Conservation (phyloP, 2,888 invertebrate genomes). For the Eupsilia transversa region DNA sequence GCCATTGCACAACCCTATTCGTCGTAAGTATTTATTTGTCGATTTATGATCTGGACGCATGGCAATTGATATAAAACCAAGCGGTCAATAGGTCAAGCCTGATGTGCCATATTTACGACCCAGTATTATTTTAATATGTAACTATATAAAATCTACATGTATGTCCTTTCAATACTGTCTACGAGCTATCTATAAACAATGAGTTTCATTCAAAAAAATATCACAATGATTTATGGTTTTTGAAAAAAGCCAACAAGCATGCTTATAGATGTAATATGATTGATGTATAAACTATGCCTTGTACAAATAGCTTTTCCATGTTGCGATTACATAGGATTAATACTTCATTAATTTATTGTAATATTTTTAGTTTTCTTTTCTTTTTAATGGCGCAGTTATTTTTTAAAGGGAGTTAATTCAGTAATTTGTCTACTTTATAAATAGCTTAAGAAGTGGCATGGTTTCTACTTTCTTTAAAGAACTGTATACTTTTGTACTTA, state of each 20-base stretch:
- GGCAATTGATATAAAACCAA: no score
- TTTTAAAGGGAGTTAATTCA: conserved; percentile 8
- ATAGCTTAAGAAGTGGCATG: not conserved
- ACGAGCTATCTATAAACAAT: conserved; percentile 4
- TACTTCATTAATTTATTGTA: conserved; percentile 67
- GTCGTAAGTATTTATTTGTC: no score
- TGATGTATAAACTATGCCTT: conserved; percentile 67
- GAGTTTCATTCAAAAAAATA: conserved; percentile 24
- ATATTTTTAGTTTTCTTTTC: conserved; percentile 48
- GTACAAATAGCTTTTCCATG: conserved; percentile 69
- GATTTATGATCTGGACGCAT: no score
- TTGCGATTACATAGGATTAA: conserved; percentile 64
- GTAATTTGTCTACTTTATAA: not conserved
- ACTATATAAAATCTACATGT: conserved; percentile 41
- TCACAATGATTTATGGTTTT: conserved; percentile 48
- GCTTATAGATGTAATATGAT: conserved; percentile 56
- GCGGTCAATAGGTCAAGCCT: not conserved
- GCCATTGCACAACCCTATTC: no score
- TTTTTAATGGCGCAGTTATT: conserved; percentile 43
- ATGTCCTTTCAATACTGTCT: conserved; percentile 25
- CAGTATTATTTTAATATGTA: conserved; percentile 24
- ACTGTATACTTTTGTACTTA: not conserved
- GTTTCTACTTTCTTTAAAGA: not conserved
- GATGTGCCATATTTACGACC: conserved; percentile 1
- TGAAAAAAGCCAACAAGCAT: conserved; percentile 51